Evolutionary conservation across 1,140 invertebrate species (phyloP).

Genomic region (Parasteatoda tepidariorum): DNA sequence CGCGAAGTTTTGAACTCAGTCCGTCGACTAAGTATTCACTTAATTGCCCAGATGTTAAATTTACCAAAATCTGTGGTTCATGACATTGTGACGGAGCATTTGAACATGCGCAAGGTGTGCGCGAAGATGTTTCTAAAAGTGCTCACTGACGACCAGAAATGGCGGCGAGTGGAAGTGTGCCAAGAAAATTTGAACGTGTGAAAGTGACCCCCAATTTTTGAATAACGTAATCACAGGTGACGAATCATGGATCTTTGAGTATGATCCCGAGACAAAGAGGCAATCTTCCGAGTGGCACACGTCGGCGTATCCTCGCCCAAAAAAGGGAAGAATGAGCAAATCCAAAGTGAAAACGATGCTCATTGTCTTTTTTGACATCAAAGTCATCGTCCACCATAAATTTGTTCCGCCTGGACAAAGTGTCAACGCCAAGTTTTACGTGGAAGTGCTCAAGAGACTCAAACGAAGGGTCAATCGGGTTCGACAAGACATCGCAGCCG

Average conservation of each 20-base stretch:
- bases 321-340: neutral
- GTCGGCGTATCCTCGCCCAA: neutral
- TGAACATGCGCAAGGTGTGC: neutral
- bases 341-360: neutral
- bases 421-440: neutral
- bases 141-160: neutral
- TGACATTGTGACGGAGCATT: neutral
- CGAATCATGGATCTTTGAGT: neutral
- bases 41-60: neutral
- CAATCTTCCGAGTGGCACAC: constrained; percentile 5
- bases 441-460: neutral
- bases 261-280: neutral
- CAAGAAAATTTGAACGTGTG: neutral
- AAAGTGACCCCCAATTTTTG: too few relatives aligned
- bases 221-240: too few relatives aligned
- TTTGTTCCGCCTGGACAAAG: constrained; percentile 6
- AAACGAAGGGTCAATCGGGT: too few relatives aligned
- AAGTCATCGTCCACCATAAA: neutral
- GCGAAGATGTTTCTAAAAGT: neutral
- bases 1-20: neutral
- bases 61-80: neutral
- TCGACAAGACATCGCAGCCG: too few relatives aligned
- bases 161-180: neutral
- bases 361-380: neutral
- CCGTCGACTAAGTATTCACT: neutral